Percentiles rank a stretch among this genome's conserved stretches.
phyloP scores from a whole-genome alignment of 2,797 vertebrate genomes.

The Sebastes minor region DNA sequence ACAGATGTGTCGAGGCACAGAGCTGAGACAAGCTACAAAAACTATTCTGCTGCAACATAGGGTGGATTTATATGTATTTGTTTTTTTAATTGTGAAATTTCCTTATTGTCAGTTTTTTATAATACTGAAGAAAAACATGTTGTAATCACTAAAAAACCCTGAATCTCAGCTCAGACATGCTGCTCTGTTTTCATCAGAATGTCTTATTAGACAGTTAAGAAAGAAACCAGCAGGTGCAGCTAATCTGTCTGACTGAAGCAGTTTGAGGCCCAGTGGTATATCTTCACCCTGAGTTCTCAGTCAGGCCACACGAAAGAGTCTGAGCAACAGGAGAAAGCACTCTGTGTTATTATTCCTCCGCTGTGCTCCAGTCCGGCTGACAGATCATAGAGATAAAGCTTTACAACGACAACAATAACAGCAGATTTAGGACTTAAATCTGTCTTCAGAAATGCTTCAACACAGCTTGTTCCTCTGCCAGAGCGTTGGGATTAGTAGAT shows the following conservation, averaged over 20 bases:
- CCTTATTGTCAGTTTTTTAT: too few species aligned
- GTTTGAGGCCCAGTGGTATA: background rate
- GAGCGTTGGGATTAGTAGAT: background rate
- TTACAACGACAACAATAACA: conserved; percentile 9
- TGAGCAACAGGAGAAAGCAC: background rate
- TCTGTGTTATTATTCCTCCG: background rate
- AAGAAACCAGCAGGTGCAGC: conserved; percentile 2
- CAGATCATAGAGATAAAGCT: background rate
- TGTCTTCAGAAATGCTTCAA: background rate
- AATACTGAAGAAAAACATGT: background rate
- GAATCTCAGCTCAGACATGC: background rate
- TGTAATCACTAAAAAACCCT: background rate
- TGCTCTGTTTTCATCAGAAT: background rate
- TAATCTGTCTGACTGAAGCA: conserved; percentile 7
- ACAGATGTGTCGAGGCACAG: background rate
- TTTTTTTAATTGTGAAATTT: too few species aligned
- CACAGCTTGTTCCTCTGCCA: background rate
- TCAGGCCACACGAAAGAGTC: background rate
- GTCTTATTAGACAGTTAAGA: background rate
- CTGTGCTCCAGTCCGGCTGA: background rate
- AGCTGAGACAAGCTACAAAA: background rate
- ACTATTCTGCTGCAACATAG: too few species aligned
- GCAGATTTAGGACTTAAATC: background rate
- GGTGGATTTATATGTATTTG: too few species aligned
- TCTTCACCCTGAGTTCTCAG: background rate